These are phyloP conservation scores for Subanguina moxae DNA, from an alignment of 1,140 invertebrate genomes.

Conservation along the genomic window DNA sequence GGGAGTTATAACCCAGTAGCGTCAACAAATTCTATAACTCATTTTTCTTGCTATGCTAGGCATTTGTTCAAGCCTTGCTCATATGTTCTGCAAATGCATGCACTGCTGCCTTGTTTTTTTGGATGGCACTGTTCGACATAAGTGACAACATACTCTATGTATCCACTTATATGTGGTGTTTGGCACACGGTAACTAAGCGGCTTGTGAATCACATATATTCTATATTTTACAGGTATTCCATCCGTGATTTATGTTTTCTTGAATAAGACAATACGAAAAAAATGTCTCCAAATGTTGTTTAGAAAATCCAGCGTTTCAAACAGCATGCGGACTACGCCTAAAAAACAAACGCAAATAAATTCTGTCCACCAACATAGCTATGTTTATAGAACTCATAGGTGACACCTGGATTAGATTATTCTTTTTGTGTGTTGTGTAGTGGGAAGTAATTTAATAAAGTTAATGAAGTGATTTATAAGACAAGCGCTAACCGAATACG, in stretches of 20 bases:
- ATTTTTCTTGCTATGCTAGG: not conserved
- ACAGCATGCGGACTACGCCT: no score
- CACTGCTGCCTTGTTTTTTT: not conserved
- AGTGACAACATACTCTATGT: not conserved
- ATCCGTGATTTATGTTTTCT: not conserved
- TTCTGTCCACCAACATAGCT: no score
- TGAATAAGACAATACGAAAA: not conserved
- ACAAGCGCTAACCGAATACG: no score
- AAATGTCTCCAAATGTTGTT: not conserved
- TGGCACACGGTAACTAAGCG: not conserved
- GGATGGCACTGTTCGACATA: not conserved
- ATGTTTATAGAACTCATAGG: no score
- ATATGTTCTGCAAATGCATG: not conserved
- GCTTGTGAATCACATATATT: not conserved
- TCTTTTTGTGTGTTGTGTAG: no score
- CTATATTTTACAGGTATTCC: not conserved
- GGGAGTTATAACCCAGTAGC: no score
- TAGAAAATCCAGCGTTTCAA: no score
- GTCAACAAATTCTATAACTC: not conserved
- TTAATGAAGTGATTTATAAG: no score
- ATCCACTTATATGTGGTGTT: not conserved
- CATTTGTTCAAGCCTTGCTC: not conserved
- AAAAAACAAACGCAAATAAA: no score
- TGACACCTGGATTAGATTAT: no score
- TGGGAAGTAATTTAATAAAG: no score